These are phyloP conservation scores for Chymomyza fuscimana DNA, from an alignment of 2,888 invertebrate genomes.

Conservation along the genomic window DNA sequence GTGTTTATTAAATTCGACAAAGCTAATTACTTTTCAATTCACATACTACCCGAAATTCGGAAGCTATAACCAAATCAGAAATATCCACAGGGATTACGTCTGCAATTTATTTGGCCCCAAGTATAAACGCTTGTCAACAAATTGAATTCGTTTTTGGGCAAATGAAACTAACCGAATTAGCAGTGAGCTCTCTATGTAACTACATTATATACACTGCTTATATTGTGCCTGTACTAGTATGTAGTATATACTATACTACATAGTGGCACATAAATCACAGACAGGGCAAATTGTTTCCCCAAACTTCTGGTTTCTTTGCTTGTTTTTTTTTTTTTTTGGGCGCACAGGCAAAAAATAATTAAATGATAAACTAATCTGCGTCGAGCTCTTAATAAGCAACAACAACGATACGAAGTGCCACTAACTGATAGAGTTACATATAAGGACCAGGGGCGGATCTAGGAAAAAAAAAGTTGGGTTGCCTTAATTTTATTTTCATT, in stretches of 20 bases:
- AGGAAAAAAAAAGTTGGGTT: constrained; percentile 12
- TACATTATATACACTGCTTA: background rate
- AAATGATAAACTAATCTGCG: constrained; percentile 78
- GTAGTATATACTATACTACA: constrained; percentile 10
- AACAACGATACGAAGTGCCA: constrained; percentile 21
- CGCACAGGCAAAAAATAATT: constrained; percentile 72
- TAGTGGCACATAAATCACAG: constrained; percentile 20
- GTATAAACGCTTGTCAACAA: constrained; percentile 34
- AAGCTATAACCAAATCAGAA: constrained; percentile 40
- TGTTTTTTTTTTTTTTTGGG: constrained; percentile 21
- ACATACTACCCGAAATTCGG: constrained; percentile 9
- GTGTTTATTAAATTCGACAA: constrained; percentile 37
- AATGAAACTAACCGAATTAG: constrained; percentile 71
- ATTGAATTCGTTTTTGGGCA: constrained; percentile 63
- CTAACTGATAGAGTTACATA: constrained; percentile 35
- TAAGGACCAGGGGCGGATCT: background rate
- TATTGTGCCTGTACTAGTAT: constrained; percentile 1
- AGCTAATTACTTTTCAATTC: constrained; percentile 28
- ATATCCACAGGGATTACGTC: constrained; percentile 57
- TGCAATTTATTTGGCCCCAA: constrained; percentile 33
- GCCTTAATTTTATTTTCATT: constrained; percentile 14
- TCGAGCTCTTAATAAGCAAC: constrained; percentile 69
- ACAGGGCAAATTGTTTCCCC: constrained; percentile 14
- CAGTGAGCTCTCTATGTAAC: constrained; percentile 38
- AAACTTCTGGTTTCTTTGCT: background rate